Conservation (phyloP, 2,113 vertebrate genomes). For the Alaudala cheleensis region DNA sequence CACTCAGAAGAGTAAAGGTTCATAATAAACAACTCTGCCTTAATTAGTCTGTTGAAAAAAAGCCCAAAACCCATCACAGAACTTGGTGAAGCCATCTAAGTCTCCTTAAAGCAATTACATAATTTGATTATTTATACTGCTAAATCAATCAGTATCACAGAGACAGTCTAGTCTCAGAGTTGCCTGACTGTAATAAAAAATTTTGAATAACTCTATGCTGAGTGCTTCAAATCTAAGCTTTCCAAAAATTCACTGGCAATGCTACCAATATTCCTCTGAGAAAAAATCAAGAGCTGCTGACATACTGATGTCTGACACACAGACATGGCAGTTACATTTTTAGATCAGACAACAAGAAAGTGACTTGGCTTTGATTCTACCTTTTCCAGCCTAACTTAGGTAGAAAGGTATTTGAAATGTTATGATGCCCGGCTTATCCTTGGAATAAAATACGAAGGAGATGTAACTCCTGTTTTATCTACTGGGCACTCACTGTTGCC, state of each 20-base stretch:
- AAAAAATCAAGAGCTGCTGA: neutral
- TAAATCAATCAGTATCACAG: neutral
- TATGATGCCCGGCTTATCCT: neutral
- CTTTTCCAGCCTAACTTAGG: neutral
- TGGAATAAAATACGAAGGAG: neutral
- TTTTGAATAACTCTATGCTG: neutral
- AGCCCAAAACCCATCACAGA: neutral
- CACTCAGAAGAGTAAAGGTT: neutral
- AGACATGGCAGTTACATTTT: neutral
- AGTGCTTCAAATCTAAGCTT: neutral
- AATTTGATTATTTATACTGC: neutral
- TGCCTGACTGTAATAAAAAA: neutral
- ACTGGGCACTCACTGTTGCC: neutral
- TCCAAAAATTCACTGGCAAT: neutral
- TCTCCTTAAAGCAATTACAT: neutral
- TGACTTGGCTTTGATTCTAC: neutral
- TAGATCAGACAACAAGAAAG: neutral
- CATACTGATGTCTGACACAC: neutral
- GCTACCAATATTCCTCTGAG: fast-evolving
- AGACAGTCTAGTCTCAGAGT: neutral
- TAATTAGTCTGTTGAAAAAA: neutral
- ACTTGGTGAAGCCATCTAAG: neutral
- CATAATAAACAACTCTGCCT: neutral
- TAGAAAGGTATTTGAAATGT: neutral
- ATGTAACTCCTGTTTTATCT: neutral